Conservation (phyloP, 2,888 invertebrate genomes). For the Nipponacmea schrenckii region DNA sequence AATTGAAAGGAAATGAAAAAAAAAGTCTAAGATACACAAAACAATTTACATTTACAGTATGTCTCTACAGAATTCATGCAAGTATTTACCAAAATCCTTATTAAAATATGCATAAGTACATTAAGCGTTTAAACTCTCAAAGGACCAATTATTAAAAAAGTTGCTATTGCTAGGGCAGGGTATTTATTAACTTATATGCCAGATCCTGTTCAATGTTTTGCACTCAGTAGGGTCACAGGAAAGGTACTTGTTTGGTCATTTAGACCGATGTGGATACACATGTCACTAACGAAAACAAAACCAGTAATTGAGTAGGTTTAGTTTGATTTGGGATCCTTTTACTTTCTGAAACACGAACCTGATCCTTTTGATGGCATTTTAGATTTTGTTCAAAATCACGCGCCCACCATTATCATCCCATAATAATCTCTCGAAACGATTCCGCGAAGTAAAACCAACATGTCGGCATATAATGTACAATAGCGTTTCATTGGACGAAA, state of each 20-base stretch:
- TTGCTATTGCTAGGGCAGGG: background rate
- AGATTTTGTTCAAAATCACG: slow-evolving; percentile 69
- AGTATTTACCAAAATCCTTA: too few relatives aligned
- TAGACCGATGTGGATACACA: too few relatives aligned
- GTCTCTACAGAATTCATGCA: too few relatives aligned
- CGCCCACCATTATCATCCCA: slow-evolving; percentile 70
- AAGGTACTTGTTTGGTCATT: background rate
- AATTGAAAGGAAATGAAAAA: too few relatives aligned
- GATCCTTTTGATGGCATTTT: slow-evolving; percentile 52
- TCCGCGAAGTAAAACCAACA: slow-evolving; percentile 32
- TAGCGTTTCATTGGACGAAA: too few relatives aligned
- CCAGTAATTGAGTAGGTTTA: too few relatives aligned
- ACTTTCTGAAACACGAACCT: slow-evolving; percentile 26
- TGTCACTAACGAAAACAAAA: too few relatives aligned
- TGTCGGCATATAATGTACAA: too few relatives aligned
- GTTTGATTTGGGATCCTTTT: background rate
- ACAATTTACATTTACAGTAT: too few relatives aligned
- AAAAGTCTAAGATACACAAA: too few relatives aligned
- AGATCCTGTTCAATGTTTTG: too few relatives aligned
- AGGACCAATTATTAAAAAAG: background rate
- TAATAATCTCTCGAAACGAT: slow-evolving; percentile 45
- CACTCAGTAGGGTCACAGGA: slow-evolving; percentile 22
- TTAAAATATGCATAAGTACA: background rate
- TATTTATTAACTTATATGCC: slow-evolving; percentile 16
- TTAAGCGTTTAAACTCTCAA: background rate